Conservation (phyloP, 2,888 invertebrate species). For the Galerucella pusilla region DNA sequence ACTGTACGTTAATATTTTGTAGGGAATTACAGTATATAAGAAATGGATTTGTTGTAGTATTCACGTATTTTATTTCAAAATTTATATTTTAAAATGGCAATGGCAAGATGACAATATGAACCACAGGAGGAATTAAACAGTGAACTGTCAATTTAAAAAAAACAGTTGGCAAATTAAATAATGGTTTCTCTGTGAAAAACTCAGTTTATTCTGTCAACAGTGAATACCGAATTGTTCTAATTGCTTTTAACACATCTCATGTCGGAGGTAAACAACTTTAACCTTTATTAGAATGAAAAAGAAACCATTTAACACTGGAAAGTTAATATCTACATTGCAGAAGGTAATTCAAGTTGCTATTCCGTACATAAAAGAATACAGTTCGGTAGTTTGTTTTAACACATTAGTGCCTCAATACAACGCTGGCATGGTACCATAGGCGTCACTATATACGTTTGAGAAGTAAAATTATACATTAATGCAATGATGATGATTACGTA, state of each 20-base stretch:
- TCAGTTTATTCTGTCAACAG: not conserved
- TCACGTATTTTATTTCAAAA: too few species aligned
- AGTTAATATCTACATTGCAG: conserved; percentile 18
- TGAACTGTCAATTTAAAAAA: too few species aligned
- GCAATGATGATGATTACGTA: too few species aligned
- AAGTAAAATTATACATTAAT: not conserved
- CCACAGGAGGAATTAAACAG: too few species aligned
- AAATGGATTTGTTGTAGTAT: too few species aligned
- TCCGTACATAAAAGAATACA: conserved; percentile 18
- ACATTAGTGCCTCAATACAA: conserved; percentile 18
- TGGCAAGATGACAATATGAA: not conserved
- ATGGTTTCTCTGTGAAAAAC: not conserved
- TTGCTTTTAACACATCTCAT: conserved; percentile 7
- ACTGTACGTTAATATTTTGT: not conserved
- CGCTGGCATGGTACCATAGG: not conserved
- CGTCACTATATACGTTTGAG: not conserved
- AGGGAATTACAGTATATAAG: too few species aligned
- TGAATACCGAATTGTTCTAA: not conserved
- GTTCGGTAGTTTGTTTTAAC: conserved; percentile 25
- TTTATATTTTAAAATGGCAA: too few species aligned
- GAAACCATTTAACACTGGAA: conserved; percentile 21
- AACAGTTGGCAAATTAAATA: not conserved
- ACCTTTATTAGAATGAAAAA: conserved; percentile 13
- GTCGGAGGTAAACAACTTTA: conserved; percentile 21
- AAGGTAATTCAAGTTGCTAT: conserved; percentile 12